Percentiles rank a stretch among this genome's conserved stretches.
These are phyloP conservation scores for Nemopilema nomurai DNA, from an alignment of 30 jellyfish, hydroid and myxozoan genomes.

Conservation along the genomic window DNA sequence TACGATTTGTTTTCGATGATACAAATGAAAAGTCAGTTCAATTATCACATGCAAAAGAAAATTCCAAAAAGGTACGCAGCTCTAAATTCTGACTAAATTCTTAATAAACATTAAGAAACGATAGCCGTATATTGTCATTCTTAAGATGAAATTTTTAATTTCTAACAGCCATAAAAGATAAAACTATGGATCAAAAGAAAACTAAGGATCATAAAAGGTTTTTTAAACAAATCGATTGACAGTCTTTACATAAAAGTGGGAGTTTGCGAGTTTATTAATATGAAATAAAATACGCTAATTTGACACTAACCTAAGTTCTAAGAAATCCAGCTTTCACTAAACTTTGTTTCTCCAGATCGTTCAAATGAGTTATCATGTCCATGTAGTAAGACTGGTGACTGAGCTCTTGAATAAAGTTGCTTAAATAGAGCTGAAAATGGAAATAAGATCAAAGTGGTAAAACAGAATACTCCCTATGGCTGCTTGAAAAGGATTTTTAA, in stretches of 20 bases:
- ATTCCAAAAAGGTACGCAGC: background rate
- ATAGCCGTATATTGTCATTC: too few species aligned
- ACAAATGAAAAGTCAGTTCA: background rate
- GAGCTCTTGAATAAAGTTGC: slow-evolving; percentile 77
- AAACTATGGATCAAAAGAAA: too few species aligned
- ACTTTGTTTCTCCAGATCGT: slow-evolving; percentile 74
- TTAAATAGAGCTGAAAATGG: slow-evolving; percentile 67
- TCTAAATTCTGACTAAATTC: too few species aligned
- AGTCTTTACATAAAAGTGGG: background rate
- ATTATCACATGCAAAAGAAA: background rate
- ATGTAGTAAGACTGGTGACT: slow-evolving; percentile 76
- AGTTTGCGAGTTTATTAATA: too few species aligned
- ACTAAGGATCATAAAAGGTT: background rate
- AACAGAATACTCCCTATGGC: too few species aligned
- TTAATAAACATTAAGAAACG: too few species aligned
- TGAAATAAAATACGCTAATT: background rate
- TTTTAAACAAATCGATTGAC: background rate
- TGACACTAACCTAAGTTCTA: slow-evolving; percentile 5
- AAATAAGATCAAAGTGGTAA: too few species aligned
- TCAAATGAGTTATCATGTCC: slow-evolving; percentile 59
- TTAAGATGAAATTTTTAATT: too few species aligned
- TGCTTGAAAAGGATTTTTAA: too few species aligned
- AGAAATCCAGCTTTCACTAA: slow-evolving; percentile 61
- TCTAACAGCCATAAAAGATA: too few species aligned
- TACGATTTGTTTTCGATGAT: background rate